Percentiles rank a stretch among this genome's conserved stretches.
These are phyloP conservation scores for Melanotaenia nigrans DNA, from an alignment of 2,797 vertebrate genomes.

Conservation along the genomic window DNA sequence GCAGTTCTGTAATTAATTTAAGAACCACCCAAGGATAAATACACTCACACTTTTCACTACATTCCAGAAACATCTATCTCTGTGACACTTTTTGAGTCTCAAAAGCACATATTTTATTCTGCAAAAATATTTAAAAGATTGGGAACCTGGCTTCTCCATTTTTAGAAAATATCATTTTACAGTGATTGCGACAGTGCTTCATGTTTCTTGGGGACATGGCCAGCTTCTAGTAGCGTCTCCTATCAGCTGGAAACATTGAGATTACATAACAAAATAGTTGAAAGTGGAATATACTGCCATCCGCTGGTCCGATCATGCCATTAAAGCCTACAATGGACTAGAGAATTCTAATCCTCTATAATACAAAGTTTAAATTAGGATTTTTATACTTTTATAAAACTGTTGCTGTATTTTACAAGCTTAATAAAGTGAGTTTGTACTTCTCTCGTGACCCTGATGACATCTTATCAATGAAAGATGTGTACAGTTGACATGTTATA, in stretches of 20 bases:
- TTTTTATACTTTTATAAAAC: background rate
- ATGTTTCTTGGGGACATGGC: constrained; percentile 31
- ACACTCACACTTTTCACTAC: background rate
- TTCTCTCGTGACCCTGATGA: background rate
- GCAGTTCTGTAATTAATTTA: constrained; percentile 9
- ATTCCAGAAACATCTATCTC: background rate
- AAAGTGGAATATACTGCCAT: constrained; percentile 53
- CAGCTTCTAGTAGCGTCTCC: constrained; percentile 53
- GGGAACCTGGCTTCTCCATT: background rate
- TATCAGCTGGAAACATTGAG: constrained; percentile 32
- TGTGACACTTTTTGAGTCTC: background rate
- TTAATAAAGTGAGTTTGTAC: background rate
- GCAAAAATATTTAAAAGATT: constrained; percentile 9
- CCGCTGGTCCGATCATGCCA: constrained; percentile 50
- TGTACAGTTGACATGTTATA: background rate
- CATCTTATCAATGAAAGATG: background rate
- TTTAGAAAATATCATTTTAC: constrained; percentile 41
- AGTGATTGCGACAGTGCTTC: constrained; percentile 47
- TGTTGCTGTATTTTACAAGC: background rate
- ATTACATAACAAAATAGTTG: constrained; percentile 55
- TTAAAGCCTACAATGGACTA: background rate
- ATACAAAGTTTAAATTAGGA: background rate
- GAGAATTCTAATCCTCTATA: constrained; percentile 1
- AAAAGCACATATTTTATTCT: background rate
- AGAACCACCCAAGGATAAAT: background rate